phyloP scores from a whole-genome alignment of 2,797 vertebrate species.

The Trichosurus vulpecula region DNA sequence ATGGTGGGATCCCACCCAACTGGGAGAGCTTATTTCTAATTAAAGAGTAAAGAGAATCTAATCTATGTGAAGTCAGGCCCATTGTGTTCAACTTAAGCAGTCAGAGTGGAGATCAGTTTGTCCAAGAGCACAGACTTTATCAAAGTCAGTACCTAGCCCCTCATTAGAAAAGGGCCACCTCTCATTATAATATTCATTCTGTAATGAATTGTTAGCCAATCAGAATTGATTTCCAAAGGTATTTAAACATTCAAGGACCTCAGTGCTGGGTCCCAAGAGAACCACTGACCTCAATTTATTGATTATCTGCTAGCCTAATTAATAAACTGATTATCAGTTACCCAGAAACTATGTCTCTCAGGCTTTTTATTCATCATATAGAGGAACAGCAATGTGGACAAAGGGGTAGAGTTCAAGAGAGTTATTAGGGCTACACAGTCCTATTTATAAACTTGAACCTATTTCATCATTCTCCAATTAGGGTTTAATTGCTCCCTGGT shows the following conservation, averaged over 20 bases:
- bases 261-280: not conserved
- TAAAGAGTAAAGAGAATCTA: too few relatives aligned
- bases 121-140: too few relatives aligned
- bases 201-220: not conserved
- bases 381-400: not conserved
- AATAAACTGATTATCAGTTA: not conserved
- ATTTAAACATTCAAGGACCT: not conserved
- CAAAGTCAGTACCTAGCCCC: too few relatives aligned
- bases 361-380: not conserved
- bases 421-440: not conserved
- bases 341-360: not conserved
- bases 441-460: constrained; percentile 1
- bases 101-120: too few relatives aligned
- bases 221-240: not conserved
- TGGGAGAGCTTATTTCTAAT: not conserved
- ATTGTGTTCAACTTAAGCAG: too few relatives aligned
- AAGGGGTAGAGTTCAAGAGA: not conserved
- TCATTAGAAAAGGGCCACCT: not conserved
- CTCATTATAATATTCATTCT: not conserved
- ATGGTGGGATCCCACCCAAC: not conserved
- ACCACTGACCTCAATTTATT: not conserved
- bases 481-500: constrained; percentile 10
- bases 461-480: not conserved
- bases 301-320: not conserved
- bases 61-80: too few relatives aligned